phyloP scores from a whole-genome alignment of 2,888 invertebrate genomes.

The Taenaris catops region DNA sequence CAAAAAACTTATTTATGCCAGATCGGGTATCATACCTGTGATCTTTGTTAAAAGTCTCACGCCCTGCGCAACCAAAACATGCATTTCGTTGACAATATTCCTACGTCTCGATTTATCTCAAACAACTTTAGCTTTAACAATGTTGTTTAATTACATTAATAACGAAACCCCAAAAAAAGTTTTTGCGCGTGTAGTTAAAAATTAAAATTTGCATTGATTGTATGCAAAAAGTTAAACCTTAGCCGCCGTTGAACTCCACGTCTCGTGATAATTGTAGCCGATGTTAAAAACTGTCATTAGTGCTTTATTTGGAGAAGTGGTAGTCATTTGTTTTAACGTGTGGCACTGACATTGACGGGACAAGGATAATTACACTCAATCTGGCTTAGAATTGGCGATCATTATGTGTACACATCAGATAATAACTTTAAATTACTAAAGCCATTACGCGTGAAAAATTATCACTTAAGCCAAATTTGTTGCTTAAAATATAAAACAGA shows the following conservation, averaged over 20 bases:
- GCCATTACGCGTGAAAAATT: slow-evolving; percentile 1
- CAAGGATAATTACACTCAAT: slow-evolving; percentile 37
- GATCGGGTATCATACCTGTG: too few relatives aligned
- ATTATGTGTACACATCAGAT: background rate
- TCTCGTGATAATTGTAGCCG: slow-evolving; percentile 17
- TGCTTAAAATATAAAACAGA: too few relatives aligned
- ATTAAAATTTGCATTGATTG: background rate
- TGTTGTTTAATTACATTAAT: too few relatives aligned
- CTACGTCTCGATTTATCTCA: too few relatives aligned
- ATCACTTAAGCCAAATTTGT: slow-evolving; percentile 1
- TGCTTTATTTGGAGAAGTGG: slow-evolving; percentile 23
- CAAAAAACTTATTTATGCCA: too few relatives aligned
- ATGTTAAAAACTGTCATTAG: slow-evolving; percentile 23
- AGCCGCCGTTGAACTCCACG: slow-evolving; percentile 16
- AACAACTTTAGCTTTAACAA: too few relatives aligned
- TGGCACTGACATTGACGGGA: slow-evolving; percentile 43
- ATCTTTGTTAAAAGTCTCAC: too few relatives aligned
- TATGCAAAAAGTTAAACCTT: slow-evolving; percentile 12
- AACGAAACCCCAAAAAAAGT: too few relatives aligned
- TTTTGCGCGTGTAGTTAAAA: background rate
- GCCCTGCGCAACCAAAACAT: too few relatives aligned
- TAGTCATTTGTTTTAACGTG: slow-evolving; percentile 19
- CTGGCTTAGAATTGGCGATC: slow-evolving; percentile 18
- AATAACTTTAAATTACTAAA: background rate
- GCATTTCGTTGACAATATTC: too few relatives aligned